phyloP scores from a whole-genome alignment of 2,113 vertebrate genomes.

The Charina bottae region DNA sequence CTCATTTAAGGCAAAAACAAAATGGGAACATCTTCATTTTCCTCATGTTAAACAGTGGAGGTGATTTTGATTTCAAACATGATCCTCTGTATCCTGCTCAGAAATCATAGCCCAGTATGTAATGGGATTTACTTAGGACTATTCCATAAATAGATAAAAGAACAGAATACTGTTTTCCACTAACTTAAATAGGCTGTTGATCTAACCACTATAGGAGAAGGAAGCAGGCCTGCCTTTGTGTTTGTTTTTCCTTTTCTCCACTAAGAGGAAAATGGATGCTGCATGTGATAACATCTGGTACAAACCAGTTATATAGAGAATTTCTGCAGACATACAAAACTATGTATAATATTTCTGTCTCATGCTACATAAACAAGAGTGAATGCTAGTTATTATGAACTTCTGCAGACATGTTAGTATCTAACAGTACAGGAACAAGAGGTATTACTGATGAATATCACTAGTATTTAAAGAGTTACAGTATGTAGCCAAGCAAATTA shows the following conservation, averaged over 20 bases:
- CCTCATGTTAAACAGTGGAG: background rate
- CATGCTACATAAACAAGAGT: background rate
- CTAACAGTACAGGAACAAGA: background rate
- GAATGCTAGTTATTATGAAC: background rate
- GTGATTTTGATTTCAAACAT: background rate
- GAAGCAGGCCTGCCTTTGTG: background rate
- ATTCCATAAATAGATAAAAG: background rate
- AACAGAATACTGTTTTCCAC: background rate
- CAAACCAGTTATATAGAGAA: background rate
- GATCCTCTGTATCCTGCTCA: background rate
- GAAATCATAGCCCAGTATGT: background rate
- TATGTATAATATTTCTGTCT: background rate
- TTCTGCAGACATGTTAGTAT: background rate
- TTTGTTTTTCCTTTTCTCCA: slow-evolving; percentile 27
- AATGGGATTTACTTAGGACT: background rate
- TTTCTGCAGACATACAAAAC: background rate
- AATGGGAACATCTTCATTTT: background rate
- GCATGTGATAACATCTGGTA: slow-evolving; percentile 4
- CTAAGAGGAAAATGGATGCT: slow-evolving; percentile 19
- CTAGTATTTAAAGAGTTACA: background rate
- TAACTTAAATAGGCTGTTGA: background rate
- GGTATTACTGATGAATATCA: background rate
- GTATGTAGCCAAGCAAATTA: background rate
- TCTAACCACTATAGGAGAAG: fast-evolving
- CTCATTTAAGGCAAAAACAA: background rate